Evolutionary conservation across 2,797 vertebrate species (phyloP).

Genomic region (Pangasius larnaudii): DNA sequence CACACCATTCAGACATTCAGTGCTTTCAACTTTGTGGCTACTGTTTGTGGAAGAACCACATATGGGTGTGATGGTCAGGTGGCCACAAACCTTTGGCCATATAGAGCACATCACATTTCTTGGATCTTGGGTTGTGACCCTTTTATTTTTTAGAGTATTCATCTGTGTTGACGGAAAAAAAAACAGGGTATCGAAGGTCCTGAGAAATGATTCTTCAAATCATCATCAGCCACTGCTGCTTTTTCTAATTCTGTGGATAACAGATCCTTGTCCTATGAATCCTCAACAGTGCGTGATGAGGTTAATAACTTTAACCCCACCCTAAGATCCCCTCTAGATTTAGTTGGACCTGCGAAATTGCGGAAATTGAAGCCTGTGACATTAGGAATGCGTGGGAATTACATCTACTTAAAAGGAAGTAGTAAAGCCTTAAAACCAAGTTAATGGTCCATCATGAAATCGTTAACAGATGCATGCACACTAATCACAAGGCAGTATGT

Average conservation of each 20-base stretch:
- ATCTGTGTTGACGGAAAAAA: neutral
- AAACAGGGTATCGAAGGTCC: too few species aligned
- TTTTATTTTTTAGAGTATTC: neutral
- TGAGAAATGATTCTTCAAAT: slow-evolving; percentile 1
- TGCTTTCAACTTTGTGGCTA: neutral
- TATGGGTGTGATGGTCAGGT: neutral
- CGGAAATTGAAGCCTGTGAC: neutral
- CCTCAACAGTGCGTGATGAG: slow-evolving; percentile 2
- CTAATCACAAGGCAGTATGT: neutral
- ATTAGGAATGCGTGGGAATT: slow-evolving; percentile 6
- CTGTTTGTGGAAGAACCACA: neutral
- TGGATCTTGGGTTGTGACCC: neutral
- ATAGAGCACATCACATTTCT: neutral
- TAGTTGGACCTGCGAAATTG: neutral
- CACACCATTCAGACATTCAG: neutral
- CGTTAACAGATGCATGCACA: slow-evolving; percentile 1
- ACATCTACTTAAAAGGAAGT: slow-evolving; percentile 4
- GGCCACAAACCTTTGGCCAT: neutral
- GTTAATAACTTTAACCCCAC: slow-evolving; percentile 8
- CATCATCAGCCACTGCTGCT: neutral
- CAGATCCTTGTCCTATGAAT: neutral
- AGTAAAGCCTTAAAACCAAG: slow-evolving; percentile 6
- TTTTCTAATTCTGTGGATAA: neutral
- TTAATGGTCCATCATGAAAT: slow-evolving; percentile 20
- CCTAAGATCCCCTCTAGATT: neutral